Evolutionary conservation across 2,888 invertebrate species (phyloP).

Genomic region (Epinotia bilunana): DNA sequence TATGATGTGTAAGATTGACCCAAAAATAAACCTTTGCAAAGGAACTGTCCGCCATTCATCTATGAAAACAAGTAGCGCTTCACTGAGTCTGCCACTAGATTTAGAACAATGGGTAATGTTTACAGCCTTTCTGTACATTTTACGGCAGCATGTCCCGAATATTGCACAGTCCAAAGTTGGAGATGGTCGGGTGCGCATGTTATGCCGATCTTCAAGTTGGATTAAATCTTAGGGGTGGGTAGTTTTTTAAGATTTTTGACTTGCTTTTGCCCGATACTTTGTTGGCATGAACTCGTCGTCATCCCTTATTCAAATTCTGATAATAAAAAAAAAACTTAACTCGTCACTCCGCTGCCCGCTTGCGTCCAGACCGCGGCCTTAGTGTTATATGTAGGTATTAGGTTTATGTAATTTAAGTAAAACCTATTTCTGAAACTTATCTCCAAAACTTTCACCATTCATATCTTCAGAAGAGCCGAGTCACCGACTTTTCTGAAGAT

Average conservation of each 20-base stretch:
- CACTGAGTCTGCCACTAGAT: background rate
- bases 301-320: no score
- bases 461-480: no score
- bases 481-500: background rate
- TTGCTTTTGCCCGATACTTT: no score
- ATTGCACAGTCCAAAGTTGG: slow-evolving; percentile 13
- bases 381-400: no score
- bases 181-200: slow-evolving; percentile 14
- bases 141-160: slow-evolving; percentile 34
- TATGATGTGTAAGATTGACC: no score
- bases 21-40: no score
- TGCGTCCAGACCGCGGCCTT: no score
- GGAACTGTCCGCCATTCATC: background rate
- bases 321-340: no score
- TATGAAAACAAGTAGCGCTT: background rate
- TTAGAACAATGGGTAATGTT: slow-evolving; percentile 36
- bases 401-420: background rate
- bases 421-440: slow-evolving; percentile 6
- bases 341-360: no score
- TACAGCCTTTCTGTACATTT: no score
- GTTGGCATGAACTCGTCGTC: no score
- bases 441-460: slow-evolving; percentile 13
- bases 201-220: slow-evolving; percentile 8
- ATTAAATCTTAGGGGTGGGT: background rate
- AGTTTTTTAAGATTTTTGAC: background rate